Conservation (phyloP, 64 coral and sea anemone genomes). For the Dendrophyllia cribrosa region DNA sequence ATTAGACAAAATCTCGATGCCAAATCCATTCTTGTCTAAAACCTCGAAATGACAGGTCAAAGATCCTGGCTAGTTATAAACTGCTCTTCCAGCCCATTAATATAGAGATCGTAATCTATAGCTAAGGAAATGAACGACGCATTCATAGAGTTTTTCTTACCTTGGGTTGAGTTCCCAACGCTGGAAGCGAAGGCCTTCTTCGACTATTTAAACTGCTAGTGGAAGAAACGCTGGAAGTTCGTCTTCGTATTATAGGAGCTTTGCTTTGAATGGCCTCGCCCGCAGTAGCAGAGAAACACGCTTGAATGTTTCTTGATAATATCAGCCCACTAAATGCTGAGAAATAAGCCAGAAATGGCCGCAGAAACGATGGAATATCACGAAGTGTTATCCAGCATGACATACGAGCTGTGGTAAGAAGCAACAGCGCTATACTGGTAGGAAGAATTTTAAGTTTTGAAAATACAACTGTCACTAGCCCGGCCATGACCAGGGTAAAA, state of each 20-base stretch:
- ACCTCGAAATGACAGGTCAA: constrained; percentile 55
- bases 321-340: constrained; percentile 90
- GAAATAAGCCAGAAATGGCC: constrained; percentile 93
- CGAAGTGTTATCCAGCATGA: constrained; percentile 93
- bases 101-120: constrained; percentile 58
- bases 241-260: constrained; percentile 83
- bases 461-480: constrained; percentile 78
- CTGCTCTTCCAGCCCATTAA: constrained; percentile 61
- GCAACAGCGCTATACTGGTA: constrained; percentile 70
- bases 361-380: constrained; percentile 81
- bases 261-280: constrained; percentile 88
- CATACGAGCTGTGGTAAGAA: constrained; percentile 79
- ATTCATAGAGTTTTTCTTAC: constrained; percentile 51
- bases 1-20: constrained; percentile 61
- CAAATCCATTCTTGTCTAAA: constrained; percentile 25
- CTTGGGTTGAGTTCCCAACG: constrained; percentile 87
- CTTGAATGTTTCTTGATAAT: constrained; percentile 97
- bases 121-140: constrained; percentile 65
- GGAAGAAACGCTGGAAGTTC: constrained; percentile 88
- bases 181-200: constrained; percentile 87
- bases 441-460: constrained; percentile 87
- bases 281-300: constrained; percentile 69
- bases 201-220: constrained; percentile 88
- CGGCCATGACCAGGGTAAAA: constrained; percentile 84
- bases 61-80: constrained; percentile 64